Percentiles rank a stretch among this genome's conserved stretches.
Evolutionary conservation across 2,113 vertebrate genomes (phyloP).

Genomic region (Scomber japonicus): DNA sequence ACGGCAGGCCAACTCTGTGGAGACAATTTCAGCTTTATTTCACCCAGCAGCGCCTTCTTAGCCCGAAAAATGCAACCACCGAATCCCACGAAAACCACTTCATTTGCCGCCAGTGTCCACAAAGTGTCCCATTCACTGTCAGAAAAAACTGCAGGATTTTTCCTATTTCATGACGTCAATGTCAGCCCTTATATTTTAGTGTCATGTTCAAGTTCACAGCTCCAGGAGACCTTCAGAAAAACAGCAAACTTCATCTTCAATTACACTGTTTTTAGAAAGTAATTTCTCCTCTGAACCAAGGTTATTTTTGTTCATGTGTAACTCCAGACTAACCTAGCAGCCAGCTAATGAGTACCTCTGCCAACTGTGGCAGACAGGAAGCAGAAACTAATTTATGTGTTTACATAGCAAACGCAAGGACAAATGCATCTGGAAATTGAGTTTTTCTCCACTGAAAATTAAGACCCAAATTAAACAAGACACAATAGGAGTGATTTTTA

Average conservation of each 20-base stretch:
- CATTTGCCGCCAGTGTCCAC: constrained; percentile 7
- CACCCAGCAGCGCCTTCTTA: constrained; percentile 3
- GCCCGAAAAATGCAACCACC: constrained; percentile 13
- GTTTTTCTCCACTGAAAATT: constrained; percentile 7
- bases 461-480: constrained; percentile 14
- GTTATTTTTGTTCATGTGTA: constrained; percentile 64
- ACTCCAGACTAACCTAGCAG: constrained; percentile 41
- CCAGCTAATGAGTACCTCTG: constrained; percentile 30
- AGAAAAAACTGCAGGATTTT: neutral
- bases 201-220: neutral
- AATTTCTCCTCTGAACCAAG: constrained; percentile 29
- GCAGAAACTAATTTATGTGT: constrained; percentile 34
- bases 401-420: constrained; percentile 38
- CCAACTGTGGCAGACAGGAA: constrained; percentile 28
- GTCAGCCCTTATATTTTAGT: neutral
- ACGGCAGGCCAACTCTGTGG: constrained; percentile 11
- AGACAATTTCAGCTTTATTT: constrained; percentile 47
- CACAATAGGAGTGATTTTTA: neutral
- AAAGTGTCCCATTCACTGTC: constrained; percentile 3
- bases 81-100: constrained; percentile 12
- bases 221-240: constrained; percentile 8
- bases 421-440: constrained; percentile 1
- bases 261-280: constrained; percentile 48
- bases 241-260: neutral
- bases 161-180: neutral